Percentiles rank a stretch among this genome's conserved stretches.
These are phyloP conservation scores for Muscicapa adusta DNA, from an alignment of 2,113 vertebrate genomes.

Conservation along the genomic window DNA sequence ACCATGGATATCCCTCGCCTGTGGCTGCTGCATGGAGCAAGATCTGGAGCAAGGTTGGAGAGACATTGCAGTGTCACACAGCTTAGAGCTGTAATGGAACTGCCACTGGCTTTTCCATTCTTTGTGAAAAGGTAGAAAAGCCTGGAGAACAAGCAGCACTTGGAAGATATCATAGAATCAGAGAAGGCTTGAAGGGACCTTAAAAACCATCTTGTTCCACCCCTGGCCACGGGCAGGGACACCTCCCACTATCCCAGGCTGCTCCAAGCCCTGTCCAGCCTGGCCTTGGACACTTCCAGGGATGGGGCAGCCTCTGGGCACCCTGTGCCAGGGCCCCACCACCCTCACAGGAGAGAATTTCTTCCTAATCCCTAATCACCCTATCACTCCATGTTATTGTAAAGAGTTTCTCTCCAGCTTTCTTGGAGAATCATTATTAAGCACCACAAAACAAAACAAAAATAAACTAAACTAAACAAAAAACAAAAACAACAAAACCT, in stretches of 20 bases:
- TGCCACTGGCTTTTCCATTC: neutral
- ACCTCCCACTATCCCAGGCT: fast-evolving
- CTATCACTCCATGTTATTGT: neutral
- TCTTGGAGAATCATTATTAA: neutral
- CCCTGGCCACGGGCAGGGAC: neutral
- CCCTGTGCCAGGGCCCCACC: neutral
- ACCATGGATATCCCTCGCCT: neutral
- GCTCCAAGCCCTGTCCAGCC: fast-evolving
- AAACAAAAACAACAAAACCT: fast-evolving
- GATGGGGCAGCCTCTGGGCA: neutral
- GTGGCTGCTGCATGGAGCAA: neutral
- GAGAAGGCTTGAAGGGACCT: neutral
- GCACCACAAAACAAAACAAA: neutral
- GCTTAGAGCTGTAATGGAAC: neutral
- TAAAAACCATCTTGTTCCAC: neutral
- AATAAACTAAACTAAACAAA: neutral
- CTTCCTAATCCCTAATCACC: neutral
- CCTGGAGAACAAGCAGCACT: neutral
- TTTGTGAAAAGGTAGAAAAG: neutral
- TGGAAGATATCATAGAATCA: neutral
- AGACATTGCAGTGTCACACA: neutral
- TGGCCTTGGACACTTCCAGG: neutral
- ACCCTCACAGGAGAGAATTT: neutral
- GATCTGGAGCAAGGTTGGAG: neutral
- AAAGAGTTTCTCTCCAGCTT: neutral